phyloP scores from a whole-genome alignment of 2,797 vertebrate species.

The Myripristis murdjan region DNA sequence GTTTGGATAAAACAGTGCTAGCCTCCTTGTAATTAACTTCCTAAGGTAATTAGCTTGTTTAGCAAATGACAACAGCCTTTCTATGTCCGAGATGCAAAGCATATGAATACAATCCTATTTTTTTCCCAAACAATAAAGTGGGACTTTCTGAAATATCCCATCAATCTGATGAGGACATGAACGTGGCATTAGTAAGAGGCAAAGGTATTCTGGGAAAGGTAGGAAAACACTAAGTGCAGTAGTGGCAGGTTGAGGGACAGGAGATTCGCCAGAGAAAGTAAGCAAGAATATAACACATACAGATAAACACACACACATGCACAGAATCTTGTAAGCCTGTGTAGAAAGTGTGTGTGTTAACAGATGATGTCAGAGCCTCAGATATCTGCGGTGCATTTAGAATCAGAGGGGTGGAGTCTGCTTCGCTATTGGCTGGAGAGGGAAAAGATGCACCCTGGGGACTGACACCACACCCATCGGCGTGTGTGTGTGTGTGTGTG shows the following conservation, averaged over 20 bases:
- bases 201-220: slow-evolving; percentile 31
- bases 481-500: slow-evolving; percentile 38
- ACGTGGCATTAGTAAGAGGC: too few relatives aligned
- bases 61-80: too few relatives aligned
- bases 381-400: slow-evolving; percentile 73
- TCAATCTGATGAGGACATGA: too few relatives aligned
- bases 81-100: too few relatives aligned
- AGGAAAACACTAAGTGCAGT: not conserved
- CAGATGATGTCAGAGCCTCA: slow-evolving; percentile 63
- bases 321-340: slow-evolving; percentile 18
- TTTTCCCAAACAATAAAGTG: too few relatives aligned
- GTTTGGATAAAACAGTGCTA: too few relatives aligned
- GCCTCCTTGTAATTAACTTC: too few relatives aligned
- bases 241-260: too few relatives aligned
- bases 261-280: not conserved
- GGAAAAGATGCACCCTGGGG: slow-evolving; percentile 64
- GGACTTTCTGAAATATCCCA: too few relatives aligned
- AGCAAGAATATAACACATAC: not conserved
- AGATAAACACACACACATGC: slow-evolving; percentile 2
- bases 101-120: too few relatives aligned
- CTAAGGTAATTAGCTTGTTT: too few relatives aligned
- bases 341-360: slow-evolving; percentile 16
- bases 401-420: slow-evolving; percentile 69
- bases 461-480: slow-evolving; percentile 72
- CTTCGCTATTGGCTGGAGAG: slow-evolving; percentile 49